A percentile compares a stretch with the other conserved stretches of the same genome.
phyloP scores from a whole-genome alignment of 2,113 vertebrate genomes.

The Pseudonaja textilis region DNA sequence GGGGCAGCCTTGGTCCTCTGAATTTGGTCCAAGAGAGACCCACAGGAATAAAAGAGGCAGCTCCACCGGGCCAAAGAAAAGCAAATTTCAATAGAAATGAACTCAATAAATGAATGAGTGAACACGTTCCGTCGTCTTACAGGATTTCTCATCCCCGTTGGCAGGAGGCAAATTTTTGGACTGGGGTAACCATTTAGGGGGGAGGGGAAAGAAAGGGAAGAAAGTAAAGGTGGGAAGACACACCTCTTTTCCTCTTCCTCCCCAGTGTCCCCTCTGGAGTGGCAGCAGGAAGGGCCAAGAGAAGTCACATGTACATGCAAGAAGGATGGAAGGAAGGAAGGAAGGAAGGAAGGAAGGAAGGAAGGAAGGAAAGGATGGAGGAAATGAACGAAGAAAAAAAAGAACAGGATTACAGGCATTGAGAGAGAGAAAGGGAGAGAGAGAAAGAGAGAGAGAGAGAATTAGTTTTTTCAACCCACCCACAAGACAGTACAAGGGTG shows the following conservation, averaged over 20 bases:
- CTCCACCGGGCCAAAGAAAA: background rate
- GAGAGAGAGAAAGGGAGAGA: constrained; percentile 33
- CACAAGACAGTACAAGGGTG: background rate
- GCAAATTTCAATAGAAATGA: background rate
- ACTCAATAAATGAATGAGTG: background rate
- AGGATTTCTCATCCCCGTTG: background rate
- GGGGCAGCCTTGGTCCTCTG: background rate
- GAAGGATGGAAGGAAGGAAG: constrained; percentile 64
- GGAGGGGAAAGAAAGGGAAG: constrained; percentile 12
- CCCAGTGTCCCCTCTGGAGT: constrained; percentile 88
- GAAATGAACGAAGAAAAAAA: constrained; percentile 52
- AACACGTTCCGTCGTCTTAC: background rate
- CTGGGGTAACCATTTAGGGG: background rate
- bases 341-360: constrained; percentile 60
- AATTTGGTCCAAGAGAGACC: background rate
- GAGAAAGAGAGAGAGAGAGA: background rate
- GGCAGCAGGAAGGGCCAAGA: constrained; percentile 87
- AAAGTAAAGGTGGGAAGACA: constrained; percentile 71
- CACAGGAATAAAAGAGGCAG: background rate
- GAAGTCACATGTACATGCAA: constrained; percentile 80
- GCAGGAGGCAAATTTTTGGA: constrained; percentile 34
- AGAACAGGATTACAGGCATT: background rate
- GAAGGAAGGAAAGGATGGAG: constrained; percentile 38
- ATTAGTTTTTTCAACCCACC: constrained; percentile 1
- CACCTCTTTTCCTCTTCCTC: constrained; percentile 93